Evolutionary conservation across 2,888 invertebrate species (phyloP).

Genomic region (Agrilus biguttatus): DNA sequence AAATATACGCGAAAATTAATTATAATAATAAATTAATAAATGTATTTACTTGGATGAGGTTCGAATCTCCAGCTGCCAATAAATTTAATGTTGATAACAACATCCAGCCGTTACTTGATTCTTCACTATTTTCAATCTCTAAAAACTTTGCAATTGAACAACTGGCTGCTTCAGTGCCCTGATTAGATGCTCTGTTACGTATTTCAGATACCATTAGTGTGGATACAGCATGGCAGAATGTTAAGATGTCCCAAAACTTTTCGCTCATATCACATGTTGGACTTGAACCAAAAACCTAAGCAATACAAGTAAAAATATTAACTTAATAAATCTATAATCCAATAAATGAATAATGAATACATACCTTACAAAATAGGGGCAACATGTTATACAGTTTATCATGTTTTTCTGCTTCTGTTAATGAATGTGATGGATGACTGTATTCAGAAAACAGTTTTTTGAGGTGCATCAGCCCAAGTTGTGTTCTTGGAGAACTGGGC

Average conservation of each 20-base stretch:
- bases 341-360: slow-evolving; percentile 4
- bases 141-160: slow-evolving; percentile 93
- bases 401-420: slow-evolving; percentile 72
- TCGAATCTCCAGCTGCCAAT: slow-evolving; percentile 78
- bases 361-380: slow-evolving; percentile 93
- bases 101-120: slow-evolving; percentile 96
- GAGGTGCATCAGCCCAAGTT: slow-evolving; percentile 88
- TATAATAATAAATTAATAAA: background rate
- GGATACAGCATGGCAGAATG: slow-evolving; percentile 90
- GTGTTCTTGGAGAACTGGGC: slow-evolving; percentile 60
- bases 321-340: background rate
- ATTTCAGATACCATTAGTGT: slow-evolving; percentile 96
- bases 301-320: slow-evolving; percentile 5
- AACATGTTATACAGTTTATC: slow-evolving; percentile 94
- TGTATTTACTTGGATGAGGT: slow-evolving; percentile 63
- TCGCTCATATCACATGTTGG: slow-evolving; percentile 93
- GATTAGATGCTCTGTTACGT: slow-evolving; percentile 85
- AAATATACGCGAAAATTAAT: background rate
- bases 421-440: slow-evolving; percentile 71
- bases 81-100: slow-evolving; percentile 80
- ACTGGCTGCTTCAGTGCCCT: slow-evolving; percentile 90
- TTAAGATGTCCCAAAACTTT: slow-evolving; percentile 91
- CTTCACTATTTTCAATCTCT: slow-evolving; percentile 88
- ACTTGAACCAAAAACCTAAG: slow-evolving; percentile 81
- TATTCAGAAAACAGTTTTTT: slow-evolving; percentile 94